Evolutionary conservation across 2,797 vertebrate genomes (phyloP), one percentile per base, ranked within the genome.

Genomic region (Schizopygopsis pylzovi): DNA sequence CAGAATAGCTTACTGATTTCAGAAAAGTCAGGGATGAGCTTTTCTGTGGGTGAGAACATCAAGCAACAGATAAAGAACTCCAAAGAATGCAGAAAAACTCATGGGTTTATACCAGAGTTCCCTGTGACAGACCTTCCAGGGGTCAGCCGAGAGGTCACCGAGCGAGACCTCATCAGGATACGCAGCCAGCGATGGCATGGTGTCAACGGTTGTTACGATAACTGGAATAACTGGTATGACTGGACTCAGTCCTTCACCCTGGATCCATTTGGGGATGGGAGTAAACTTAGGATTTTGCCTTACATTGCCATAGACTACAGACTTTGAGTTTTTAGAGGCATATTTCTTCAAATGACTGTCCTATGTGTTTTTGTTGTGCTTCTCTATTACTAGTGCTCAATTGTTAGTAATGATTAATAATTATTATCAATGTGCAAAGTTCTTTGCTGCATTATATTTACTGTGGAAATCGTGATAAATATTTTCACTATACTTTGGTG

Each of bases 171-270:
- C 25, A 54, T 95, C 88, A 95, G 96, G 88, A 93, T 99, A 93
- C 94, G 97, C 91, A 92, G 92, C 79, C 93, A 93, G 49, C 94
- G 93, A 78, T 99, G 98, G 98, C 94, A 96, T 0, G 98, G 98
- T 49, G 98, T 99, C 84, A 99, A 99, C 20, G 98, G 98, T 87
- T 98, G 97, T 92, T 96, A 94, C 11, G 98, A 99, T 94, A 97
- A 96, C 93, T 96, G 95, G 93, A 97, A 96, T 91, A 96, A 94
- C 90, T 99, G 98, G 98, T 99, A 96, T 91, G 96, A 97, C 93
- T 99, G 98, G 98, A 98, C 97, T 22, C 95, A 98, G 93, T 97
- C 97, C 94, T 97, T 99, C 92, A 96, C 97, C 16, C 93, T 99
- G 89, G 97, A 98, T 90, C 96, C 94, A 2, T 96, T 97, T 0